These are phyloP conservation scores for Platyura marginata DNA, from an alignment of 1,140 invertebrate genomes.

Conservation along the genomic window DNA sequence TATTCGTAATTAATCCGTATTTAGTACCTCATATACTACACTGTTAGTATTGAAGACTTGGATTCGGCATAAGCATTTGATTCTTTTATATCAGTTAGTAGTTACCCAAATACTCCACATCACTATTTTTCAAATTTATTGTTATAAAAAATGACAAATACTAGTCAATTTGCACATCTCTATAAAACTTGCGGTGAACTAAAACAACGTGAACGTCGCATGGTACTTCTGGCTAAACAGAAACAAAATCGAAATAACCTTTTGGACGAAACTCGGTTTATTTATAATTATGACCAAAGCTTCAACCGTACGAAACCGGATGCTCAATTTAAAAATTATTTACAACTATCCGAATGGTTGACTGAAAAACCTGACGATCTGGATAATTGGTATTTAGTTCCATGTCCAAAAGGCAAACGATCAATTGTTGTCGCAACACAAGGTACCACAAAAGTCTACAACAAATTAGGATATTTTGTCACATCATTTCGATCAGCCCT, in stretches of 20 bases:
- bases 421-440: slow-evolving; percentile 53
- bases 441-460: slow-evolving; percentile 53
- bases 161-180: neutral
- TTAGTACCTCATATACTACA: no score
- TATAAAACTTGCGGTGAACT: neutral
- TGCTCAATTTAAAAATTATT: neutral
- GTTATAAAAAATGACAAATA: no score
- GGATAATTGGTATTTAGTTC: slow-evolving; percentile 60
- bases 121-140: no score
- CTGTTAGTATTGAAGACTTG: no score
- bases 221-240: neutral
- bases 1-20: no score
- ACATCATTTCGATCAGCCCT: slow-evolving; percentile 41
- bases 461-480: slow-evolving; percentile 41
- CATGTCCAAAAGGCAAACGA: slow-evolving; percentile 66
- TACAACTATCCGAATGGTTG: slow-evolving; percentile 60
- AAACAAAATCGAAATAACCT: neutral
- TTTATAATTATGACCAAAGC: neutral
- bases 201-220: neutral
- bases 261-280: neutral
- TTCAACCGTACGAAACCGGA: neutral
- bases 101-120: no score
- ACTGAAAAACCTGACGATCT: slow-evolving; percentile 60
- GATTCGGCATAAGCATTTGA: no score
- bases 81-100: no score